A percentile compares a stretch with the other conserved stretches of the same genome.
Evolutionary conservation across 2,797 vertebrate species (phyloP).

Genomic region (Enteromius radiatus): DNA sequence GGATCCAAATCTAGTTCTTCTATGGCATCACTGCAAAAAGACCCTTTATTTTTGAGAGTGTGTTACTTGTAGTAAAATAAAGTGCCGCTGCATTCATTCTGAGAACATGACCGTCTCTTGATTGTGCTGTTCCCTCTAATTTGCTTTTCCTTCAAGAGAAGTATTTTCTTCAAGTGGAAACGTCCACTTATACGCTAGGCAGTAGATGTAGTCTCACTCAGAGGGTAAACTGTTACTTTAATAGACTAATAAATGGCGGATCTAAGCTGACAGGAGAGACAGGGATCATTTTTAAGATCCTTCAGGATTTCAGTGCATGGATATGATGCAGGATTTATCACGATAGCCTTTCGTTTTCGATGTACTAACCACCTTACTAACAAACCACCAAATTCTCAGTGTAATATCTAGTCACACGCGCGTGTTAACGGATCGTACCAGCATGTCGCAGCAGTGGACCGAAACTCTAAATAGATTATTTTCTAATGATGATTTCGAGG

Average conservation of each 20-base stretch:
- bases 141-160: conserved; percentile 58
- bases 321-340: conserved; percentile 36
- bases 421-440: conserved; percentile 53
- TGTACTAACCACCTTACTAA: conserved; percentile 46
- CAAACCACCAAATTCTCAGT: conserved; percentile 26
- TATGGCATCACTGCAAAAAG: background rate
- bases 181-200: conserved; percentile 58
- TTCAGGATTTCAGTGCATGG: conserved; percentile 58
- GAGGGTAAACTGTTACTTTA: conserved; percentile 56
- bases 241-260: conserved; percentile 52
- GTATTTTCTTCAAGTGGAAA: conserved; percentile 47
- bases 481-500: conserved; percentile 48
- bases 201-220: conserved; percentile 54
- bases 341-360: conserved; percentile 40
- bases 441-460: conserved; percentile 59
- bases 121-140: conserved; percentile 53
- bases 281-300: conserved; percentile 34
- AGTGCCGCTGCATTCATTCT: conserved; percentile 53
- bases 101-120: conserved; percentile 57
- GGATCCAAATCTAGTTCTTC: background rate
- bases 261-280: conserved; percentile 42
- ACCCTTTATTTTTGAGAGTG: background rate
- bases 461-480: conserved; percentile 46
- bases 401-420: conserved; percentile 25
- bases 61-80: background rate